Evolutionary conservation across 2,113 vertebrate genomes (phyloP), one percentile per base, ranked within the genome.

Genomic region (Poeciliopsis occidentalis): DNA sequence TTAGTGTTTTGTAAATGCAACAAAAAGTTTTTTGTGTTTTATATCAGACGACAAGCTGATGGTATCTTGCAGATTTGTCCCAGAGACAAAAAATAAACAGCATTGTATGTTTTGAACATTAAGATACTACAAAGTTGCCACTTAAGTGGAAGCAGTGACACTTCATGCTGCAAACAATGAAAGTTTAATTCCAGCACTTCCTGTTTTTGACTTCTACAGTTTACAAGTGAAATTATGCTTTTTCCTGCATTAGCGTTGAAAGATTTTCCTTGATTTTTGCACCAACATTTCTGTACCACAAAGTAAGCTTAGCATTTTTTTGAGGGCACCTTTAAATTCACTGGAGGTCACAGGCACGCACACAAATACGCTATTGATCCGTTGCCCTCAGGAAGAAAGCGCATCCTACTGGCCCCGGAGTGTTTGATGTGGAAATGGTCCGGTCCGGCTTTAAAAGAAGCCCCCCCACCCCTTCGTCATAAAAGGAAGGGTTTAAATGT

Each of bases 351-450:
- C 69, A 64, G 62, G 77, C 61, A 71, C 69, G 60, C 80, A 62
- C 60, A 78, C 68, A 77, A 54, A 60, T 71, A 27, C 12, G 39
- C 39, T 73, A 79, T 84, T 86, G 83, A 86, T 74, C 65, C 41
- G 26, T 47, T 57, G 41, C 82, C 87, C 79, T 70, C 4, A 37
- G 84, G 71, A 70, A 84, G 75, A 81, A 54, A 1, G 72, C 77
- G 74, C 24, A 19, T 81, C 85, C 85, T 75, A 85, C 85, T 74
- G 82, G 32, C 87, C 89, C 83, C n/a, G 41, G 76, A 79, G 83
- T 82, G 83, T 92, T 89, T 91, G 83, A 93, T 89, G 86, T 90
- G 72, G 82, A 89, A 91, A 79, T 75, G 84, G 78, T 87, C 80
- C 85, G 65, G 71, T 80, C 69, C n/a, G 0, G 73, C 79, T 86